Evolutionary conservation across 2,797 vertebrate genomes (phyloP), one percentile per base, ranked within the genome.

Genomic region (Danio choprae): DNA sequence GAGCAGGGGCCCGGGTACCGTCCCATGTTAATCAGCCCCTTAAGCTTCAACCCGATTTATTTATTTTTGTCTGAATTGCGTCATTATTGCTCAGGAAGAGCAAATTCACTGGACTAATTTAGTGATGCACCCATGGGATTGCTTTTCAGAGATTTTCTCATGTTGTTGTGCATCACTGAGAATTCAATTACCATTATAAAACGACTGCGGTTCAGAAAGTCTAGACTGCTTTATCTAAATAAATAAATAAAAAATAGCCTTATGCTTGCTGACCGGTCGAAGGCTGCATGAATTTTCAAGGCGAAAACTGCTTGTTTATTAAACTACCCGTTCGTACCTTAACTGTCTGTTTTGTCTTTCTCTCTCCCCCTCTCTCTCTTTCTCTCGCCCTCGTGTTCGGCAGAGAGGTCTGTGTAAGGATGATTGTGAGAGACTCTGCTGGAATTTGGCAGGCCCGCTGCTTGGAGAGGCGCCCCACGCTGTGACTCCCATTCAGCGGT

Each of bases 371-470:
- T 70, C 29, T 69, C 79, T 81, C 75, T 77, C 70, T 81, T 6
- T 59, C 68, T 56, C 55, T 40, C 75, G 16, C 64, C 65, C 83
- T 55, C 68, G 76, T 80, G 60, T 87, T 93, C 91, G 90, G 91
- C 91, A 86, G 91, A 86, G 87, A 87, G 86, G 92, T 90, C 89
- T 93, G 92, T 93, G 92, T 91, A 89, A 84, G 92, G 89, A 89
- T 90, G 94, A 95, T 95, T 96, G 94, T 95, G 93, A 92, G 93
- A 91, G 90, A 89, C 94, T 95, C 95, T 94, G 94, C 92, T 94
- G 95, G 95, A 96, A 96, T 95, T 94, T 95, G 95, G 95, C 95
- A 94, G 92, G 89, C 90, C 90, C 83, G 87, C 89, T 90, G 89
- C 92, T 94, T 93, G 94, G 94, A 93, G 92, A 90, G 94, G 91